phyloP scores from a whole-genome alignment of 2,888 invertebrate genomes.

The Tenthredo mesomela region DNA sequence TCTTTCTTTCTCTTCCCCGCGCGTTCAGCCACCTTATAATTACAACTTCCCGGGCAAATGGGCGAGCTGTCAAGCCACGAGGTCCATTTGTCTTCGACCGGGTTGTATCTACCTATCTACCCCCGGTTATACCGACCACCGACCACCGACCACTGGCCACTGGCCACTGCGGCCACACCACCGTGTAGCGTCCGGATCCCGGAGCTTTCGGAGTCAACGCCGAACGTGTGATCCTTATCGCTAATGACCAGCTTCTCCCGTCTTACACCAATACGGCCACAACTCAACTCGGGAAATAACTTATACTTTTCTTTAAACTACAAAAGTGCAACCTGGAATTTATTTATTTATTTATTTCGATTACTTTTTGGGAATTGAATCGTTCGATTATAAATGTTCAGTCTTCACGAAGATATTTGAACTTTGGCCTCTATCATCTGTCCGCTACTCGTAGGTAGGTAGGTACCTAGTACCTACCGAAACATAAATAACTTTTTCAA shows the following conservation, averaged over 20 bases:
- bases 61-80: constrained; percentile 68
- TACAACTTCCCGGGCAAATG: constrained; percentile 79
- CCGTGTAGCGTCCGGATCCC: constrained; percentile 56
- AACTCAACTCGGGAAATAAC: neutral
- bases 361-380: neutral
- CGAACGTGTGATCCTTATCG: constrained; percentile 69
- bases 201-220: constrained; percentile 66
- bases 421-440: too few species aligned
- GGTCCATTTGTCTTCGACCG: constrained; percentile 78
- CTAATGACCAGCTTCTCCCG: constrained; percentile 48
- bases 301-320: neutral
- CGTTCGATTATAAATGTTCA: too few species aligned
- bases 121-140: neutral
- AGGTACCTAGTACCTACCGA: too few species aligned
- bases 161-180: neutral
- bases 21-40: constrained; percentile 78
- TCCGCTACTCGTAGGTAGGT: too few species aligned
- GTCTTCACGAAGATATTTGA: too few species aligned
- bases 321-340: neutral
- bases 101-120: constrained; percentile 9
- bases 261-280: constrained; percentile 1
- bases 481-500: too few species aligned
- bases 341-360: neutral
- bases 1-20: constrained; percentile 4
- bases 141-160: neutral